Evolutionary conservation across 1,140 invertebrate species (phyloP).

Genomic region (Aphelinus atriplicis): DNA sequence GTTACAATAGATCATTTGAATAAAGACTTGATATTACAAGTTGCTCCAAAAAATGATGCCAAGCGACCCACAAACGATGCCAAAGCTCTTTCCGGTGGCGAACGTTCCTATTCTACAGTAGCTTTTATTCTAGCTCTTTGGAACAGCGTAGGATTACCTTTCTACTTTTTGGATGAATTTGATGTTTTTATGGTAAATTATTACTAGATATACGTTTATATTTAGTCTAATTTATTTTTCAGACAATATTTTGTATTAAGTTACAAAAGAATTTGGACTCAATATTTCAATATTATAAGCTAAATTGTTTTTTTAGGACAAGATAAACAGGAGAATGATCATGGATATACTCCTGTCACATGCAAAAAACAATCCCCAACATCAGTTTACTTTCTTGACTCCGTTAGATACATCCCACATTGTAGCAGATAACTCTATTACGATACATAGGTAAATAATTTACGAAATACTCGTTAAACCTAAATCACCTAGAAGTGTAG

Average conservation of each 20-base stretch:
- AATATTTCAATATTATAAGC: slow-evolving; percentile 2
- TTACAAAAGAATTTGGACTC: slow-evolving; percentile 20
- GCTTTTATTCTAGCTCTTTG: slow-evolving; percentile 94
- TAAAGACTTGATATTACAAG: slow-evolving; percentile 69
- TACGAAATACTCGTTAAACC: background rate
- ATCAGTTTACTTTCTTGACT: slow-evolving; percentile 82
- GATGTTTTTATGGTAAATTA: slow-evolving; percentile 93
- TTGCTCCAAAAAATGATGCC: slow-evolving; percentile 65
- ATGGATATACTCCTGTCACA: slow-evolving; percentile 76
- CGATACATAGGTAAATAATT: slow-evolving; percentile 66
- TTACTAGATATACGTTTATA: slow-evolving; percentile 23
- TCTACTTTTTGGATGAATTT: slow-evolving; percentile 97
- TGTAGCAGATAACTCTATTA: slow-evolving; percentile 63
- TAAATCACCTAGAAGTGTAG: too few species aligned
- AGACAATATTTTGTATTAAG: slow-evolving; percentile 1
- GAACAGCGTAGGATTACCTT: slow-evolving; percentile 90
- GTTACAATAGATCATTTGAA: slow-evolving; percentile 72
- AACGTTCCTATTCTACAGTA: slow-evolving; percentile 94
- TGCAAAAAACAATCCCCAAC: slow-evolving; percentile 68
- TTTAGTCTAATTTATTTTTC: slow-evolving; percentile 7
- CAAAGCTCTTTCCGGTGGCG: slow-evolving; percentile 88
- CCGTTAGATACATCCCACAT: slow-evolving; percentile 76
- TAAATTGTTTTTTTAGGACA: slow-evolving; percentile 69
- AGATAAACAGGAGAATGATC: slow-evolving; percentile 76
- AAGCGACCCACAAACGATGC: slow-evolving; percentile 52